These are phyloP conservation scores for Brachionichthys hirsutus DNA, from an alignment of 2,113 vertebrate genomes.

Conservation along the genomic window DNA sequence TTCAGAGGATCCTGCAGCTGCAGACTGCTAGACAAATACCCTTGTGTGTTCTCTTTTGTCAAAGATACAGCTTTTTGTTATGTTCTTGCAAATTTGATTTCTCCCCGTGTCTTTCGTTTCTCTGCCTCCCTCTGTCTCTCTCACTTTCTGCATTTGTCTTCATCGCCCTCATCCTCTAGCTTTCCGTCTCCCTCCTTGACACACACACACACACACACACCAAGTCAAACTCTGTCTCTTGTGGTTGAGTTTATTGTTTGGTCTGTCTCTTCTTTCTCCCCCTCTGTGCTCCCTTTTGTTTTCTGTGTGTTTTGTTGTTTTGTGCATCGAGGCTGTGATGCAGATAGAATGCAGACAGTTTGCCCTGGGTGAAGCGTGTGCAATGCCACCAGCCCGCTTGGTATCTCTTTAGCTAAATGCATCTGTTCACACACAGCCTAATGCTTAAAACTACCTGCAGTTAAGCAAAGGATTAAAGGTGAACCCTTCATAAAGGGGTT, in stretches of 20 bases:
- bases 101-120: conserved; percentile 75
- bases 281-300: conserved; percentile 77
- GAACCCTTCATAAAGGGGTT: neutral
- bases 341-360: conserved; percentile 76
- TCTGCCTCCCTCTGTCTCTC: conserved; percentile 69
- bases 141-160: conserved; percentile 71
- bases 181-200: conserved; percentile 67
- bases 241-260: conserved; percentile 78
- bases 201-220: conserved; percentile 45
- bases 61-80: conserved; percentile 82
- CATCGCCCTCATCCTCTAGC: conserved; percentile 66
- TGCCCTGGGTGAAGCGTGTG: conserved; percentile 66
- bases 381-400: conserved; percentile 49
- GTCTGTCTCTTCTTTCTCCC: conserved; percentile 70
- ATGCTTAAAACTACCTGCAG: conserved; percentile 27
- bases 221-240: conserved; percentile 72
- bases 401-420: conserved; percentile 67
- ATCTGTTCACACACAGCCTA: conserved; percentile 54
- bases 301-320: conserved; percentile 77
- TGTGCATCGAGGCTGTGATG: conserved; percentile 72
- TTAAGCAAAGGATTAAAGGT: conserved; percentile 27
- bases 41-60: conserved; percentile 76
- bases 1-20: conserved; percentile 89
- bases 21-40: conserved; percentile 83
- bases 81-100: conserved; percentile 86